Evolutionary conservation across 2,888 invertebrate genomes (phyloP).

Genomic region (Creontiades dilutus): DNA sequence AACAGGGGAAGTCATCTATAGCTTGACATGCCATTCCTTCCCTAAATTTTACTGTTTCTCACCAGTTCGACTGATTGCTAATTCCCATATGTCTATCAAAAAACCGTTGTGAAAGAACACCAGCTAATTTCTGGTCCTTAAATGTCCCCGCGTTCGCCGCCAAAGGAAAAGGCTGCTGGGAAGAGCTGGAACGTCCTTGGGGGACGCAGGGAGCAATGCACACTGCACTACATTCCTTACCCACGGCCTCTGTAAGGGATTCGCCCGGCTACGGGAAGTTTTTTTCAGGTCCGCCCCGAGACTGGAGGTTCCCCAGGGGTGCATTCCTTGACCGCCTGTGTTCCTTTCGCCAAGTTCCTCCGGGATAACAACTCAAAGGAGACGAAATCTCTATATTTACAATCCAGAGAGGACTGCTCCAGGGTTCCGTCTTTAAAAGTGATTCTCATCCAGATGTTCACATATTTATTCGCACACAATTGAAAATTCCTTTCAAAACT

Average conservation of each 20-base stretch:
- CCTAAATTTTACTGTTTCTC: no score
- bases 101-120: no score
- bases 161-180: neutral
- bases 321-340: constrained; percentile 4
- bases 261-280: constrained; percentile 14
- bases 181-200: constrained; percentile 2
- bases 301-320: neutral
- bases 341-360: constrained; percentile 2
- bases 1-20: no score
- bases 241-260: constrained; percentile 10
- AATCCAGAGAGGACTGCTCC: no score
- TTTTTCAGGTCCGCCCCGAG: neutral
- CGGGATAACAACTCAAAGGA: neutral
- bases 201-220: neutral
- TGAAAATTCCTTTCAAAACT: no score
- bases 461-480: no score
- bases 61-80: no score
- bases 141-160: neutral
- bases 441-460: no score
- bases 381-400: neutral
- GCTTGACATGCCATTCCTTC: no score
- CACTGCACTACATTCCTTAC: constrained; percentile 34
- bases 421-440: no score
- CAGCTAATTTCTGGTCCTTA: no score
- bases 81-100: no score